phyloP scores from a whole-genome alignment of 2,113 vertebrate species.

The Oostethus manadensis region DNA sequence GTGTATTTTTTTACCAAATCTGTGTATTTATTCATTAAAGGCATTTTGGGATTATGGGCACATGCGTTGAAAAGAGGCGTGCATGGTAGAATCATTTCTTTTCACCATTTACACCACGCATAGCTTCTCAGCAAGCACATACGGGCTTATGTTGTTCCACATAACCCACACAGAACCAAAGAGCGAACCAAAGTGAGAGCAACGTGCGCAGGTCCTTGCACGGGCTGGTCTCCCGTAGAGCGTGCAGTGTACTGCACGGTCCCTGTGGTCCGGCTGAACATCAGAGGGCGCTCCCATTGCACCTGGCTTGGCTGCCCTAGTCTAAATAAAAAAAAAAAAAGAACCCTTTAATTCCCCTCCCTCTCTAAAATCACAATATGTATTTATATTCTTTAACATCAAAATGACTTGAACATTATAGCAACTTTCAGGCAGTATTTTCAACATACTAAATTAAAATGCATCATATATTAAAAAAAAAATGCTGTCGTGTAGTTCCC shows the following conservation, averaged over 20 bases:
- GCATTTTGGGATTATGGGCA: neutral
- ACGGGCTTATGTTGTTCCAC: neutral
- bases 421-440: constrained; percentile 3
- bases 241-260: constrained; percentile 60
- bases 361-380: too few species aligned
- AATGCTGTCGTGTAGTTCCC: neutral
- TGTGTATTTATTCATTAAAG: neutral
- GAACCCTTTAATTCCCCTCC: too few species aligned
- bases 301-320: constrained; percentile 74
- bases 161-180: neutral
- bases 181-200: constrained; percentile 1
- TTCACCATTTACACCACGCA: neutral
- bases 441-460: constrained; percentile 12
- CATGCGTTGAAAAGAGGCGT: neutral
- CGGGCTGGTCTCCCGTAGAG: constrained; percentile 49
- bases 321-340: constrained; percentile 8
- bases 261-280: constrained; percentile 77
- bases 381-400: neutral
- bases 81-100: neutral
- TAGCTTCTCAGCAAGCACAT: neutral
- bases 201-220: constrained; percentile 33
- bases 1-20: too few species aligned
- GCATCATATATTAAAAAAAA: constrained; percentile 8
- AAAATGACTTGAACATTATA: neutral
- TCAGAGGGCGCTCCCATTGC: constrained; percentile 84